Evolutionary conservation across 2,113 vertebrate genomes (phyloP).

Genomic region (Callithrix jacchus): DNA sequence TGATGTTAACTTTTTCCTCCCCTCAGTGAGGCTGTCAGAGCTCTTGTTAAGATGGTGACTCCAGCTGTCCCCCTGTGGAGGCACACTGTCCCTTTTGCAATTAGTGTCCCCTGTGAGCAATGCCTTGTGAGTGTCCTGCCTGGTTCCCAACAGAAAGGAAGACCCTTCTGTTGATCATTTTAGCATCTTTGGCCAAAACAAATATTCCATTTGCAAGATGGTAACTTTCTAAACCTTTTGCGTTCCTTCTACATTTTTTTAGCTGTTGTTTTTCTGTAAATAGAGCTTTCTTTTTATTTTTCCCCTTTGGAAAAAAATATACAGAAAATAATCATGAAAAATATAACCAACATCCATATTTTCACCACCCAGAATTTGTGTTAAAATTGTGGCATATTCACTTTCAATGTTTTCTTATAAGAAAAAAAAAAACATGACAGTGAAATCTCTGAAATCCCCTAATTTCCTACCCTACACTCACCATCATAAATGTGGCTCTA

Average conservation of each 20-base stretch:
- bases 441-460: background rate
- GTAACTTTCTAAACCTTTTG: background rate
- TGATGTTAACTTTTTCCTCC: accelerated
- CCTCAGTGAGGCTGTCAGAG: accelerated
- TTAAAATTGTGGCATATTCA: background rate
- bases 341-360: background rate
- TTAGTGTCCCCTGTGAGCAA: background rate
- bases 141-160: background rate
- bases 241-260: background rate
- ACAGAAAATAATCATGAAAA: background rate
- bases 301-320: background rate
- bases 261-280: background rate
- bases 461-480: accelerated
- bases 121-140: background rate
- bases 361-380: background rate
- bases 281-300: background rate
- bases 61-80: background rate
- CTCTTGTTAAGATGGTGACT: no score
- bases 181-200: background rate
- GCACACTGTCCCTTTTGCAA: background rate
- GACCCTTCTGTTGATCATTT: background rate
- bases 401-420: background rate
- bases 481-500: background rate
- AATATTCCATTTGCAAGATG: background rate
- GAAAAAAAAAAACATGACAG: background rate